Evolutionary conservation across 2,888 invertebrate species (phyloP).

Genomic region (Petrolisthes cinctipes): DNA sequence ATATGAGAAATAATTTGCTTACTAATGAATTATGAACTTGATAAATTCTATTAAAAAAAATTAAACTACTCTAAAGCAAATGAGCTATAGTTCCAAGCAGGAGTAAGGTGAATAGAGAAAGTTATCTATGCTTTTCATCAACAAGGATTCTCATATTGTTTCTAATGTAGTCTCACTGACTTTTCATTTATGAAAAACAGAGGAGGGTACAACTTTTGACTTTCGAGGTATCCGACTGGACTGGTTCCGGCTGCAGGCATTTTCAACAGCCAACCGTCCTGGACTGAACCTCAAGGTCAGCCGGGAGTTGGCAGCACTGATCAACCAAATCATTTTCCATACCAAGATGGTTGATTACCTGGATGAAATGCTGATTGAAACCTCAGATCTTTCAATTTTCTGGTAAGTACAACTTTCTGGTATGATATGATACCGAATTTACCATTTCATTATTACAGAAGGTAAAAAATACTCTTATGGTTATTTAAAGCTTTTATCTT

Average conservation of each 20-base stretch:
- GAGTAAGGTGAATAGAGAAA: background rate
- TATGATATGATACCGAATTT: too few species aligned
- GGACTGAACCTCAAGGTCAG: constrained; percentile 83
- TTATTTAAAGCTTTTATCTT: too few species aligned
- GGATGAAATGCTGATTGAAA: constrained; percentile 96
- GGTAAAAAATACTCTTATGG: too few species aligned
- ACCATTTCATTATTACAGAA: too few species aligned
- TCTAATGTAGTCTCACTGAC: constrained; percentile 39
- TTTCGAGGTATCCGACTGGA: constrained; percentile 94
- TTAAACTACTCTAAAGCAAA: too few species aligned
- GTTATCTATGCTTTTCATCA: constrained; percentile 13
- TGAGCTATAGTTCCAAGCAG: too few species aligned
- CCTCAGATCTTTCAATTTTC: constrained; percentile 96
- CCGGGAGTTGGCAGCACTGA: constrained; percentile 86
- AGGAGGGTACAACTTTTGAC: constrained; percentile 95
- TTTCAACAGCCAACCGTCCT: constrained; percentile 83
- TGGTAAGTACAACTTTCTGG: too few species aligned
- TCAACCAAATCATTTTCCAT: constrained; percentile 97
- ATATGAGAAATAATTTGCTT: too few species aligned
- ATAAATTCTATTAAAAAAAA: too few species aligned
- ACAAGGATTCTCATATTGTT: too few species aligned
- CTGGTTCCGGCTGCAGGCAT: constrained; percentile 96
- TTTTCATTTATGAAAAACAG: constrained; percentile 70
- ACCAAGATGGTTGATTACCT: constrained; percentile 98
- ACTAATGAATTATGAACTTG: too few species aligned